Conservation (phyloP, 2,113 vertebrate species). For the Talpa occidentalis region DNA sequence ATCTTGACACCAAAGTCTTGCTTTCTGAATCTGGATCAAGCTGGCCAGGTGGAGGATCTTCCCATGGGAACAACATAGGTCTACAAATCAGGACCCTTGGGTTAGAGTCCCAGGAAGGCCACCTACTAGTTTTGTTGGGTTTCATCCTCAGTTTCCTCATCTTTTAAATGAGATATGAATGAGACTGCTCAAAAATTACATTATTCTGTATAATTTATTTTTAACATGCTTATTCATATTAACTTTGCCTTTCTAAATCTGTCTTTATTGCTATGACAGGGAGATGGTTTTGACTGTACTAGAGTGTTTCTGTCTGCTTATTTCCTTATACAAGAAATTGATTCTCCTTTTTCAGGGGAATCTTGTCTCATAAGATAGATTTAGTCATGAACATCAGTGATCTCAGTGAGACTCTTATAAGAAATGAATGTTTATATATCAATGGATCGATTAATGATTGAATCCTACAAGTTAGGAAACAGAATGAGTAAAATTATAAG, state of each 20-base stretch:
- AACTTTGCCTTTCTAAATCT: neutral
- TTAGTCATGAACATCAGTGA: neutral
- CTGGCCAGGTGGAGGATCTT: no score
- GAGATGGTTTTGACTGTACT: neutral
- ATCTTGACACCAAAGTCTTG: neutral
- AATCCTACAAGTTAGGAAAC: constrained; percentile 26
- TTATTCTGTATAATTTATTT: constrained; percentile 9
- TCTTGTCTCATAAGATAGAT: neutral
- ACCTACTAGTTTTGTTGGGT: neutral
- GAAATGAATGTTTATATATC: neutral
- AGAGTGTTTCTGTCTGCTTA: neutral
- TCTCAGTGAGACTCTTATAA: neutral
- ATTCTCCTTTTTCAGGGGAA: neutral
- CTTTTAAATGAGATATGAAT: neutral
- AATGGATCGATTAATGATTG: neutral
- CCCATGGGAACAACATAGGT: neutral
- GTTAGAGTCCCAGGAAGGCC: neutral
- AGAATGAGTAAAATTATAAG: neutral
- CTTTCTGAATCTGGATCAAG: neutral
- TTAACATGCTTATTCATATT: neutral
- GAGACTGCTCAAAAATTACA: neutral
- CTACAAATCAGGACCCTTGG: neutral
- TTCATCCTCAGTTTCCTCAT: neutral
- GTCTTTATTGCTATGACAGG: neutral
- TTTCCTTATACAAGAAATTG: neutral